Base-by-base conservation (phyloP, 2,113 vertebrate genomes). In the Asarcornis scutulata region DNA sequence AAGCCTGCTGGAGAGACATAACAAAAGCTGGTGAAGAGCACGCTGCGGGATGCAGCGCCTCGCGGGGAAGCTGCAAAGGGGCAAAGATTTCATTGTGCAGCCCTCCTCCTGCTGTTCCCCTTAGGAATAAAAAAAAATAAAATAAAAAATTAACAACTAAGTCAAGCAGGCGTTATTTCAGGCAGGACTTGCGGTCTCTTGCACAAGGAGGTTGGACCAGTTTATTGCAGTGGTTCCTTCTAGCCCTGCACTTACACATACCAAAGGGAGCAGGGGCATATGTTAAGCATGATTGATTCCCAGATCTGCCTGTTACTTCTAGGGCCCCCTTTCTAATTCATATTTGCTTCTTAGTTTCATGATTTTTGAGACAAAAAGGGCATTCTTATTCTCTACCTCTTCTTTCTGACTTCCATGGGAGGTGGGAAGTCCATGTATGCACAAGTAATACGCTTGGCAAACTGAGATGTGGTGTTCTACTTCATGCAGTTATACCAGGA, bases 191-290 rank as follows among this genome's bases (percentile, higher is more conserved):
- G 74, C 1, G 46, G 87, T 91, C 50, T 89, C 34, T 73, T 92
- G 81, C 78, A 59, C 31, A 73, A n/a, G 55, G 81, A 95, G 74
- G 58, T 63, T 69, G 84, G 40, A 22, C 40, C 36, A 20, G 46
- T 81, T 93, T 90, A 88, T 96, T 83, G 77, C 91, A 94, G 63
- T 79, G 55, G 75, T 36, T 93, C 72, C 76, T 93, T 83, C 92
- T 75, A 83, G 75, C 40, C 32, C 40, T 82, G 1, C 73, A 55
- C 93, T 91, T 93, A 92, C 87, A 93, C 68, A 53, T 66, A 79
- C 71, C 55, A 80, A 76, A 91, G 42, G 42, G 73, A 86, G 46
- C 31, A 32, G 38, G 56, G 44, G 64, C 92, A 73, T 46, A 63
- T 38, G 40, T 88, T 50, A 95, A 83, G 32, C 0, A 1, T 81